These are phyloP conservation scores for Gallirallus australis DNA, from an alignment of 2,797 vertebrate species.

Conservation along the genomic window DNA sequence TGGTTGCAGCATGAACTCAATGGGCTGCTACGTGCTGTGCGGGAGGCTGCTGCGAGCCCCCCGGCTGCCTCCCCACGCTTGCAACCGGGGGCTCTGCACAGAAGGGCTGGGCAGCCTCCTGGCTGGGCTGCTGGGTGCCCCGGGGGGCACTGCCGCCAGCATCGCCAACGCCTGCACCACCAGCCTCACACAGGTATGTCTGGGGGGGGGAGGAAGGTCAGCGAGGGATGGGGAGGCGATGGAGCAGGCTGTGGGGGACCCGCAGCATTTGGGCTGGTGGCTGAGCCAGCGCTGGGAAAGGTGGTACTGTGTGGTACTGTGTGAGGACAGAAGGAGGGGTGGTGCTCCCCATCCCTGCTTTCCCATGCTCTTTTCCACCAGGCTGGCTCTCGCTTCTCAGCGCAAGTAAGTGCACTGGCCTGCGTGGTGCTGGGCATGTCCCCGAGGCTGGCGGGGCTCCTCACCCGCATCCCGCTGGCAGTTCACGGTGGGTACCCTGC, in stretches of 20 bases:
- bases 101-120: slow-evolving; percentile 85
- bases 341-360: not conserved
- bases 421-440: slow-evolving; percentile 82
- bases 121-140: slow-evolving; percentile 81
- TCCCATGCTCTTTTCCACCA: slow-evolving; percentile 20
- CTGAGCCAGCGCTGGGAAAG: not conserved
- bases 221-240: not conserved
- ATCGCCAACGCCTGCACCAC: slow-evolving; percentile 79
- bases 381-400: slow-evolving; percentile 78
- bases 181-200: slow-evolving; percentile 82
- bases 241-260: not conserved
- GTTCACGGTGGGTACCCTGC: slow-evolving; percentile 79
- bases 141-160: slow-evolving; percentile 80
- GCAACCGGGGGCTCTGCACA: slow-evolving; percentile 82
- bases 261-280: not conserved
- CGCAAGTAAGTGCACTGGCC: slow-evolving; percentile 73
- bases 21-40: slow-evolving; percentile 83
- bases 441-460: slow-evolving; percentile 75
- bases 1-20: slow-evolving; percentile 80
- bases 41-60: slow-evolving; percentile 74
- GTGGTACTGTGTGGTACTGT: not conserved
- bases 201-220: not conserved
- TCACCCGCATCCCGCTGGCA: slow-evolving; percentile 80
- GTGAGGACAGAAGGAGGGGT: not conserved
- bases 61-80: slow-evolving; percentile 70